These are phyloP conservation scores for Oscheius sp. DNA, from an alignment of 2,888 invertebrate species.

Conservation along the genomic window DNA sequence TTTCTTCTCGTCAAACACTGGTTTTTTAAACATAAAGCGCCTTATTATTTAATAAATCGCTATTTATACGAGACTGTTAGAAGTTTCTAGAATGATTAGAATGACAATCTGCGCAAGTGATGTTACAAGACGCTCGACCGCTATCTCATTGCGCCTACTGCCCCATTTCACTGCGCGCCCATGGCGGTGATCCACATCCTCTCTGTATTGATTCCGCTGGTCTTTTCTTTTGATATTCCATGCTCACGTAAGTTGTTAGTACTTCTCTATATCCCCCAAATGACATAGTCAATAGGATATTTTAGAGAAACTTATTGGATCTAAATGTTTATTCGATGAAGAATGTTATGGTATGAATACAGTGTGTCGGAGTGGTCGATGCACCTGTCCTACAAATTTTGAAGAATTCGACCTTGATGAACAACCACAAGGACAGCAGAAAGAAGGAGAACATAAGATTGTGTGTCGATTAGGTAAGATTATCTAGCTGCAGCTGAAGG, in stretches of 20 bases:
- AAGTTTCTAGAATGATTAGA: slow-evolving; percentile 8
- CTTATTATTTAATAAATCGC: slow-evolving; percentile 27
- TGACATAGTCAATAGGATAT: background rate
- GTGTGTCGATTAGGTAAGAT: slow-evolving; percentile 67
- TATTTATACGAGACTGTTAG: background rate
- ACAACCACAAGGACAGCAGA: slow-evolving; percentile 37
- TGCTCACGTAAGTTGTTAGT: slow-evolving; percentile 68
- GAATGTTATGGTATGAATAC: slow-evolving; percentile 70
- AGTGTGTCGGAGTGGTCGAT: slow-evolving; percentile 64
- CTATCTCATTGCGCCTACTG: slow-evolving; percentile 30
- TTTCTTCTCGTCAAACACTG: slow-evolving; percentile 25
- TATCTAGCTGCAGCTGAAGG: slow-evolving; percentile 9
- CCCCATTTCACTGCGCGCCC: slow-evolving; percentile 26
- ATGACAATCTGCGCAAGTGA: background rate
- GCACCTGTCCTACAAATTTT: slow-evolving; percentile 70
- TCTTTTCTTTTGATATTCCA: slow-evolving; percentile 64
- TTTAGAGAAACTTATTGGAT: slow-evolving; percentile 68
- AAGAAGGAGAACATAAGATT: slow-evolving; percentile 27
- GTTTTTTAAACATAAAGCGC: slow-evolving; percentile 10
- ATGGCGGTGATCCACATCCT: slow-evolving; percentile 34
- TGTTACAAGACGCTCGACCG: slow-evolving; percentile 32
- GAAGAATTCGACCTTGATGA: slow-evolving; percentile 68
- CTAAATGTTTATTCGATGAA: slow-evolving; percentile 68
- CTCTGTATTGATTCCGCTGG: slow-evolving; percentile 41
- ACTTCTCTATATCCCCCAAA: background rate